Evolutionary conservation across 1,140 invertebrate genomes (phyloP).

Genomic region (Cheumatopsyche charites): DNA sequence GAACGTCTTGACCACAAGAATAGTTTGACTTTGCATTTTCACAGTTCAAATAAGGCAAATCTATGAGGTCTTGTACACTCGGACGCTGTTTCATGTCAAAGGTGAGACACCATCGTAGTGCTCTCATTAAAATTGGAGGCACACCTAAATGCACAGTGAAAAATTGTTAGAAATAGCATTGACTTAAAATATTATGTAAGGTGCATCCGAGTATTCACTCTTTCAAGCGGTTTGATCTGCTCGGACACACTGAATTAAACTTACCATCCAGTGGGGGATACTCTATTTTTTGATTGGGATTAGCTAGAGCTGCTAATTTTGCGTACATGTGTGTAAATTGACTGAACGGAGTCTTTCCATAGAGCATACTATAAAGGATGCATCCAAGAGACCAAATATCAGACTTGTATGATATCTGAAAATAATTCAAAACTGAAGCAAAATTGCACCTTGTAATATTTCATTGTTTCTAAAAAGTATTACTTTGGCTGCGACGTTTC

Average conservation of each 20-base stretch:
- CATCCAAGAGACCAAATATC: conserved; percentile 98
- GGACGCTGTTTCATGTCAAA: conserved; percentile 57
- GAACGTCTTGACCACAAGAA: neutral
- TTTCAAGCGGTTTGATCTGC: too few relatives aligned
- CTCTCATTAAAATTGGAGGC: conserved; percentile 54
- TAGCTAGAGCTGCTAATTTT: conserved; percentile 85
- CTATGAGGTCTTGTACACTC: conserved; percentile 55
- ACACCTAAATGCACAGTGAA: conserved; percentile 51
- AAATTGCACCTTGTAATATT: too few relatives aligned
- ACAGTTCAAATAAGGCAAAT: conserved; percentile 52
- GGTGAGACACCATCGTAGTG: conserved; percentile 59
- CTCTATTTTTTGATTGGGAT: conserved; percentile 75
- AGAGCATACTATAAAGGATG: conserved; percentile 93
- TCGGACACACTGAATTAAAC: too few relatives aligned
- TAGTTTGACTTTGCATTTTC: neutral
- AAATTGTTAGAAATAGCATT: too few relatives aligned
- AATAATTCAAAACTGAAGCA: conserved; percentile 35
- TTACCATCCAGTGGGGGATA: conserved; percentile 67
- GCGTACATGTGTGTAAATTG: conserved; percentile 75
- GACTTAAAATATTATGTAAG: too few relatives aligned
- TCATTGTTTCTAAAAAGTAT: neutral
- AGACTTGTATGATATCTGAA: conserved; percentile 87
- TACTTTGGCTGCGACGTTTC: conserved; percentile 57
- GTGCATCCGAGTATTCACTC: too few relatives aligned
- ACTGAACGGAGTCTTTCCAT: conserved; percentile 89